phyloP scores from a whole-genome alignment of 2,113 vertebrate genomes.

The Nothoprocta pentlandii region DNA sequence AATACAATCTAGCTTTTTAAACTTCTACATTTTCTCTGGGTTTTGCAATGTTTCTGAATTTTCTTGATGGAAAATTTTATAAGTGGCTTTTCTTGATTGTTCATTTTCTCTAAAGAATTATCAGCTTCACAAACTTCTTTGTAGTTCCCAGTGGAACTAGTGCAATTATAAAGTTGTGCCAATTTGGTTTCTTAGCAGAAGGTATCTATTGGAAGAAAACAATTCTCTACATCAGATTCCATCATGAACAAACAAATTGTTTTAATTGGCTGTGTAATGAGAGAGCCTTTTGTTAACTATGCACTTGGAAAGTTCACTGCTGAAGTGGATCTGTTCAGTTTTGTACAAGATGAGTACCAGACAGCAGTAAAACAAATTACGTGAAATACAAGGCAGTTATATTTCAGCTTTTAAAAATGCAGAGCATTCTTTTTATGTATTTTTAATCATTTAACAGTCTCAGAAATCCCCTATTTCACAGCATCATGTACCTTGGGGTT shows the following conservation, averaged over 20 bases:
- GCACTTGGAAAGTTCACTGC: constrained; percentile 9
- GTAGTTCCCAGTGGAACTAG: constrained; percentile 63
- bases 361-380: neutral
- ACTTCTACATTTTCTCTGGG: constrained; percentile 37
- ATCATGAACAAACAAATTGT: constrained; percentile 74
- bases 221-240: constrained; percentile 72
- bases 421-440: neutral
- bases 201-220: constrained; percentile 73
- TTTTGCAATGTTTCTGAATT: constrained; percentile 24
- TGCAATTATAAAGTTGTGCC: constrained; percentile 80
- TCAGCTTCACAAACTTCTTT: constrained; percentile 78
- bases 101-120: constrained; percentile 75
- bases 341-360: neutral
- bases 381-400: neutral
- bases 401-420: constrained; percentile 17
- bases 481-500: neutral
- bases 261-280: constrained; percentile 74
- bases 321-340: neutral
- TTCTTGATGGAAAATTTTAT: constrained; percentile 56
- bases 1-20: neutral
- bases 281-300: constrained; percentile 14
- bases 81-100: constrained; percentile 64
- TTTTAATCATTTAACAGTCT: constrained; percentile 14
- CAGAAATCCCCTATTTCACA: neutral
- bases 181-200: constrained; percentile 77